Evolutionary conservation across 1,140 invertebrate genomes (phyloP), one percentile per base, ranked within the genome.

Genomic region (Drosophila lacteicornis): DNA sequence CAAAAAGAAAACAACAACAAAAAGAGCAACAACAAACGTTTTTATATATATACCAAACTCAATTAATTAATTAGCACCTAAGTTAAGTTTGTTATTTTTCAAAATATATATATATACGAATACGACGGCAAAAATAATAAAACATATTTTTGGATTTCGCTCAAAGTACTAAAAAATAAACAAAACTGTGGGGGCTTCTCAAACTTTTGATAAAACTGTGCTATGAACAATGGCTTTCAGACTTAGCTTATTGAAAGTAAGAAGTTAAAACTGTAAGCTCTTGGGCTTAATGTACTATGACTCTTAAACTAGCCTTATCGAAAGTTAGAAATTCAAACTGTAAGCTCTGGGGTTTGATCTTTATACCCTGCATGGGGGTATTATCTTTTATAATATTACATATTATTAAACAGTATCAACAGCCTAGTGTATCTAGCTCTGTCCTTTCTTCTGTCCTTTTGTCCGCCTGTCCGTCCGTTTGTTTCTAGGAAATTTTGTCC

Each of bases 11-110:
- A 12, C 12, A 36, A 38, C 12, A 19, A 66, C 65, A 79, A 36
- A 58, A 70, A 79, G 51, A 66, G 60, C 74, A 76, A 53, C 71
- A 77, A 77, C 74, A 77, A 69, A 78, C 22, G 55, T 82, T 86
- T 90, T 85, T 91, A 79, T 86, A 82, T 69, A 79, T 51, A 51
- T 67, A 67, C 58, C 63, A 57, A 81, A 77, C 75, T 70, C 63
- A 84, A 70, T 73, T 76, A 75, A 71, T 75, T 82, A 76, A 71
- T 68, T 84, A 90, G 81, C 84, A 88, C 80, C 73, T 88, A 87
- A 87, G 80, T 79, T 90, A 84, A 90, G 69, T 90, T 88, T 88
- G 85, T 90, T 87, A 88, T 87, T 87, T 88, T 88, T 90, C 73
- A 78, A 86, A 70, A 79, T 80, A 84, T 69, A 46, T 55, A 49